Evolutionary conservation across 2,888 invertebrate species (phyloP).

Genomic region (Rapana venosa): DNA sequence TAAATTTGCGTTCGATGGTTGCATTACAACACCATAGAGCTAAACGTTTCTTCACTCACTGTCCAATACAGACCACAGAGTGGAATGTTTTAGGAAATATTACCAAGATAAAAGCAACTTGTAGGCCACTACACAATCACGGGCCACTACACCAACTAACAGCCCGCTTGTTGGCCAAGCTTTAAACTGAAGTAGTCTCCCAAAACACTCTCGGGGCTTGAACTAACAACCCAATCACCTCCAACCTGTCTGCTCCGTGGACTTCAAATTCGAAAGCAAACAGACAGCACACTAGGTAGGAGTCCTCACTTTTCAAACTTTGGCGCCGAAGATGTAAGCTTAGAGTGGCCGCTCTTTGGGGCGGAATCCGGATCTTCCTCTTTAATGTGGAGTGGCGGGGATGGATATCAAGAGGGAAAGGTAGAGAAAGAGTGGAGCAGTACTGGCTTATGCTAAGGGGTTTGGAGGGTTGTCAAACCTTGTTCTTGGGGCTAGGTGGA

Average conservation of each 20-base stretch:
- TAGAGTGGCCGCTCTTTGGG: background rate
- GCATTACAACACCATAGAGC: too few species aligned
- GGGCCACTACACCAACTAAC: too few species aligned
- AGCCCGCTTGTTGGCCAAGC: background rate
- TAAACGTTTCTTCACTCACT: too few species aligned
- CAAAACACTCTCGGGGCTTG: background rate
- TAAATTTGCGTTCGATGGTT: too few species aligned
- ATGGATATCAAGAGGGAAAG: background rate
- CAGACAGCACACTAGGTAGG: background rate
- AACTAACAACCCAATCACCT: background rate
- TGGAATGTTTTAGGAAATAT: too few species aligned
- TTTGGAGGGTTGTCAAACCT: background rate
- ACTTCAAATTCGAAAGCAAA: background rate
- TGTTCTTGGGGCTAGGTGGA: background rate
- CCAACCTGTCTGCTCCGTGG: background rate
- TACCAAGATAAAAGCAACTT: too few species aligned
- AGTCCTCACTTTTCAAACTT: background rate
- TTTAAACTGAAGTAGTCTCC: background rate
- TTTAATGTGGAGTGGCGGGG: background rate
- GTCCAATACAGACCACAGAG: too few species aligned
- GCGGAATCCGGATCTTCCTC: background rate
- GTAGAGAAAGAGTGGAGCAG: background rate
- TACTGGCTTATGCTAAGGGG: background rate
- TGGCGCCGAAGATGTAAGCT: slow-evolving; percentile 7
- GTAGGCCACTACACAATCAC: too few species aligned